These are phyloP conservation scores for Dromius quadrimaculatus DNA, from an alignment of 2,888 invertebrate genomes.

Conservation along the genomic window DNA sequence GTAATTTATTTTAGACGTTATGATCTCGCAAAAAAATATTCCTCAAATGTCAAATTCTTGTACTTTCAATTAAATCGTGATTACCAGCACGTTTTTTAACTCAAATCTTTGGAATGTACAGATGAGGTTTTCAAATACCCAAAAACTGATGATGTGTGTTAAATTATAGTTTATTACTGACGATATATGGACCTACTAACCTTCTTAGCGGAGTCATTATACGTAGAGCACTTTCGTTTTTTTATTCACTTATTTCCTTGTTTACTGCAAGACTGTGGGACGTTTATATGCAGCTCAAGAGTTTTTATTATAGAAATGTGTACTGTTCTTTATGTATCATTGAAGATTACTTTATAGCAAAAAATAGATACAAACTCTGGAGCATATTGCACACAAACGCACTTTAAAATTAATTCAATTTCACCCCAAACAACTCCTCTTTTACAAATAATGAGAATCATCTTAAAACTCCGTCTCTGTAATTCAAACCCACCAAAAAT, in stretches of 20 bases:
- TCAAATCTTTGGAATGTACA: slow-evolving; percentile 20
- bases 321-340: too few relatives aligned
- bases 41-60: slow-evolving; percentile 40
- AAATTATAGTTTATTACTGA: slow-evolving; percentile 39
- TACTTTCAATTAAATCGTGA: slow-evolving; percentile 26
- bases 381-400: too few relatives aligned
- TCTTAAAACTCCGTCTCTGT: too few relatives aligned
- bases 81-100: slow-evolving; percentile 14
- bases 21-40: slow-evolving; percentile 5
- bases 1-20: slow-evolving; percentile 24
- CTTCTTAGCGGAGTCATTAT: slow-evolving; percentile 24
- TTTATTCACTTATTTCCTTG: slow-evolving; percentile 14
- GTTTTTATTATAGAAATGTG: too few relatives aligned
- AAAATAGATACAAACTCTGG: too few relatives aligned
- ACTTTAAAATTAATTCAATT: too few relatives aligned
- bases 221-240: slow-evolving; percentile 22
- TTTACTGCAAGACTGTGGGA: slow-evolving; percentile 7
- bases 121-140: slow-evolving; percentile 9
- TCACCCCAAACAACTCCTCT: too few relatives aligned
- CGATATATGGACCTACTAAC: slow-evolving; percentile 39
- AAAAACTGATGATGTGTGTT: slow-evolving; percentile 13
- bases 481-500: too few relatives aligned
- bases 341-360: too few relatives aligned
- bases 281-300: too few relatives aligned
- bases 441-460: too few relatives aligned